Evolutionary conservation across 2,113 vertebrate genomes (phyloP), one percentile per base, ranked within the genome.

Genomic region (Mellivora capensis): DNA sequence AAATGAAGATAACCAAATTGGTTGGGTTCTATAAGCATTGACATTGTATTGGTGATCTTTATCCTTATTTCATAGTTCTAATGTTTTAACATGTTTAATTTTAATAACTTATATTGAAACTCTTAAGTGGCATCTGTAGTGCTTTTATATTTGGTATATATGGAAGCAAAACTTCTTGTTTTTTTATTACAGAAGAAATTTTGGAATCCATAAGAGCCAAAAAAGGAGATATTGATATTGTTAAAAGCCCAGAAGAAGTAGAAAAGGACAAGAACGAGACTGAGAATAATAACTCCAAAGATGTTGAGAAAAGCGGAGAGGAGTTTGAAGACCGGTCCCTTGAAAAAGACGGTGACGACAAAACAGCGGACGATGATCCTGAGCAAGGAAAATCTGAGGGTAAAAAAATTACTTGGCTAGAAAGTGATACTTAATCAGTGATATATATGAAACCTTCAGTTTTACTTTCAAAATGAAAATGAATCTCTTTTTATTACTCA

Each of bases 211-310:
- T 99, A 98, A 99, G 99, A 99, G 96, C 98, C 94, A 99, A 97
- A 96, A 99, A 98, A 97, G 99, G 99, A 93, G 98, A 99, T 72
- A 98, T 98, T 90, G 99, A 99, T 97, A 99, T 99, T 98, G 98
- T 98, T 96, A 99, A 98, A 98, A 98, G 44, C 39, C 97, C 99
- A 15, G 99, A 99, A 95, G 99, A 99, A 97, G 98, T 69, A 2
- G 99, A 99, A 95, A 99, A 98, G 96, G 98, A 98, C 18, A 99
- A 98, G 93, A 96, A 95, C 91, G 99, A 99, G 39, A 89, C 52
- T 87, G 99, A 99, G 97, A 98, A 98, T 88, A 98, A 98, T 93
- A 98, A 98, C 87, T 98, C 96, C 52, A 93, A 94, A 94, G 98
- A 99, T 87, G 76, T 91, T 49, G 99, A 99, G 14, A 98, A 90